Percentiles rank a stretch among this genome's conserved stretches.
Conservation (phyloP, 2,888 invertebrate genomes). For the Trachelus iudaicus region DNA sequence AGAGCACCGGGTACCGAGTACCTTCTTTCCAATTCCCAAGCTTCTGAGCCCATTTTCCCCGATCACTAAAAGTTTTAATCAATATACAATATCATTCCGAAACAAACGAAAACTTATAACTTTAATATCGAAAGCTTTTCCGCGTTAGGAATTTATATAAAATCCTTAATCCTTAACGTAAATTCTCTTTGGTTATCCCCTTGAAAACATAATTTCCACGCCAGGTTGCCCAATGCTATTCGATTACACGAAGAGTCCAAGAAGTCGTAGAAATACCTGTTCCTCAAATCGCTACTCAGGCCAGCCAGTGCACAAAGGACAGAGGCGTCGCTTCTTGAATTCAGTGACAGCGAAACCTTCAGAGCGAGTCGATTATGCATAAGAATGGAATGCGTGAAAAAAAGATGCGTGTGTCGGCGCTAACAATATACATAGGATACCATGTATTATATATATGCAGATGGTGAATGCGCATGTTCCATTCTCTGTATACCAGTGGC, state of each 20-base stretch:
- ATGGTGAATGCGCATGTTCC: not conserved
- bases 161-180: not conserved
- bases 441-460: not conserved
- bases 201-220: not conserved
- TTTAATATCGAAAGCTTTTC: not conserved
- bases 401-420: not conserved
- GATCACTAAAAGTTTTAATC: not conserved
- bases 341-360: conserved; percentile 22
- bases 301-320: not conserved
- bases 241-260: not conserved
- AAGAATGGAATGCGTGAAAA: conserved; percentile 20
- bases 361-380: conserved; percentile 25
- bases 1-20: conserved; percentile 90
- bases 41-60: conserved; percentile 66
- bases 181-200: not conserved
- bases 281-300: not conserved
- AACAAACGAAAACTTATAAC: not conserved
- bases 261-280: not conserved
- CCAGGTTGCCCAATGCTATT: not conserved
- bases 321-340: conserved; percentile 12
- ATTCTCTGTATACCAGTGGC: not conserved
- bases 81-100: not conserved
- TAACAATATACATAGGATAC: not conserved
- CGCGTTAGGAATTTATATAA: not conserved
- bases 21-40: conserved; percentile 81